Evolutionary conservation across 2,113 vertebrate genomes (phyloP), one percentile per base, ranked within the genome.

Genomic region (Marcusenius ussheri): DNA sequence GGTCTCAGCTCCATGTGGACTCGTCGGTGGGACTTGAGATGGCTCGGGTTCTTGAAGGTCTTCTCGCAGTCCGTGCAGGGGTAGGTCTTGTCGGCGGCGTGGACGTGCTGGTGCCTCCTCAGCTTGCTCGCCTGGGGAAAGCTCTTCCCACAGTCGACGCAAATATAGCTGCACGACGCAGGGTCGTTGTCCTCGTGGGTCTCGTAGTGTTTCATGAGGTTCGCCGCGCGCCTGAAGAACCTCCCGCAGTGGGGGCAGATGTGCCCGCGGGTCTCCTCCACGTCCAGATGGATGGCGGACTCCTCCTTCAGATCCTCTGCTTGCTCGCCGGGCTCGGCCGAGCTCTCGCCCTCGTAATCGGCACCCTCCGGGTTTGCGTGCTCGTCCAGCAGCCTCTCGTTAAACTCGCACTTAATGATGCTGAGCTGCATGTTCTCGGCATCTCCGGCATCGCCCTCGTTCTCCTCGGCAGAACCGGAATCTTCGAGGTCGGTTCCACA

Each of bases 241-340:
- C 89, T 58, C 21, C 91, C 91, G 90, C 89, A 94, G 91, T 91
- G 93, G 89, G 45, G 93, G 2, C 96, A 97, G 62, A 80, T 39
- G 47, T 90, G 86, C 13, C 88, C 88, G 24, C 62, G 58, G 10
- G 31, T 74, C 56, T 90, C 86, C 50, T 77, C 83, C 24, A 1
- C 46, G 19, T 50, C 47, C 35, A 56, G 49, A 51, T 47, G 27
- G 8, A 74, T 53, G 31, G 7, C 46, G 27, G 50, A 90, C 39
- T 77, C 86, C 56, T 13, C 46, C 50, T 90, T 90, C 24, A 45
- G 62, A 9, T 45, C 15, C 0, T 8, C n/a, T 0, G 47, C 39
- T 15, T 11, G 35, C 39, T 58, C 35, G 0, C 80, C 1, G 27
- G 4, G 21, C 24, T 58, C 35, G 15, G 27, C 70, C 2, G 24